Base-by-base conservation (phyloP, 2,797 vertebrate genomes). In the Galagoides demidoff region DNA sequence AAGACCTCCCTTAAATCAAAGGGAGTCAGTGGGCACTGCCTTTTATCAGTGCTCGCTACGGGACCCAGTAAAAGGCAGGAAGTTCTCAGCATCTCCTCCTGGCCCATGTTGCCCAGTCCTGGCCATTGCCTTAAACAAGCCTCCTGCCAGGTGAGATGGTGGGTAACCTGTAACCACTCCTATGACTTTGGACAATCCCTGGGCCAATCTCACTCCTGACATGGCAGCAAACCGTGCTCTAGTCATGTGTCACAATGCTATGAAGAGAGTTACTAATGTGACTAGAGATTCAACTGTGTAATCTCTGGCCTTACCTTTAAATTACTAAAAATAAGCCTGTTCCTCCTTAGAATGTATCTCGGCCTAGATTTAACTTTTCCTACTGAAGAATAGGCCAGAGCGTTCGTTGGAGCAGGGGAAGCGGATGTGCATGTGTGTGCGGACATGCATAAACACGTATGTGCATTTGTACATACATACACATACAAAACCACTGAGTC, bases 81-180 rank as follows among this genome's bases (percentile, higher is more conserved):
- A 13, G n/a, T 71, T 29, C 78, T 12, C 27, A 61, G 20, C 12
- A 37, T 34, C 5, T 31, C 37, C 68, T 64, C 49, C 37, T 31
- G 49, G 31, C 20, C 29, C 59, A 61, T 0, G 13, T 16, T 1
- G 3, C 22, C 0, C 7, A 34, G n/a, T 39, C 22, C 25, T 0
- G 0, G 4, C 7, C 1, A 7, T 29, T 4, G 49, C 39, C 43
- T 94, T 5, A 14, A 25, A 52, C 45, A 45, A 13, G 9, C 52
- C 57, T 68, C 77, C 5, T 25, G n/a, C n/a, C 23, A 64, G n/a
- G 49, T 52, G 14, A 73, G 31, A n/a, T 10, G 20, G 20, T 13
- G 13, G 27, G 4, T 29, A 34, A 34, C 49, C 27, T 19, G 39
- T 12, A 45, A 31, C 23, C 45, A 12, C 37, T 45, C 11, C 57